These are phyloP conservation scores for Varroa destructor DNA, from an alignment of 1,140 invertebrate species.

Conservation along the genomic window DNA sequence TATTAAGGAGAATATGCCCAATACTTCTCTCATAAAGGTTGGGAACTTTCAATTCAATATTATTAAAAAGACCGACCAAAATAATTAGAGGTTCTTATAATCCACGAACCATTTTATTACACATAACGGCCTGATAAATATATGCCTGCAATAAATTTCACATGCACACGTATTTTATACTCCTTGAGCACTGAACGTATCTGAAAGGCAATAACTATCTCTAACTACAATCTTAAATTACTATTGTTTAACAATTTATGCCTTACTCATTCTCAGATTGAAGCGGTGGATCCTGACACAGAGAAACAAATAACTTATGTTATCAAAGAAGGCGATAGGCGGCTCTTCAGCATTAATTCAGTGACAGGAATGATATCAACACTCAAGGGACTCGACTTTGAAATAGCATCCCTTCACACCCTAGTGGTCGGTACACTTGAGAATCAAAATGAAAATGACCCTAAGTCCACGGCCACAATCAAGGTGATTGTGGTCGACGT, in stretches of 20 bases:
- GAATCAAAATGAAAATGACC: slow-evolving; percentile 51
- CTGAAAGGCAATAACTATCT: not conserved
- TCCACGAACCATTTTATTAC: slow-evolving; percentile 4
- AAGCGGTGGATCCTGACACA: slow-evolving; percentile 36
- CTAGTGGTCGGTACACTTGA: slow-evolving; percentile 65
- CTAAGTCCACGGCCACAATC: slow-evolving; percentile 59
- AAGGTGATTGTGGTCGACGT: slow-evolving; percentile 55
- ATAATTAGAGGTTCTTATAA: not conserved
- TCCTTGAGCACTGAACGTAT: slow-evolving; percentile 31
- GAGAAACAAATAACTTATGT: slow-evolving; percentile 57
- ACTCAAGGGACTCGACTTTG: slow-evolving; percentile 59
- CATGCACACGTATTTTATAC: slow-evolving; percentile 33
- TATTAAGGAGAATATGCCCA: slow-evolving; percentile 66
- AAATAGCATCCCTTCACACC: slow-evolving; percentile 56
- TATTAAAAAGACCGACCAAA: not conserved
- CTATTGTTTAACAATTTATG: not conserved
- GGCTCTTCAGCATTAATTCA: slow-evolving; percentile 65
- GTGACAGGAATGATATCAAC: slow-evolving; percentile 63
- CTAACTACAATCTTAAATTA: no score
- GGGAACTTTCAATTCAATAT: slow-evolving; percentile 33
- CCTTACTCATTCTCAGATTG: slow-evolving; percentile 44
- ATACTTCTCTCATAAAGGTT: slow-evolving; percentile 58
- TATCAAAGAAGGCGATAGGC: slow-evolving; percentile 61
- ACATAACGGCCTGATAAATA: no score
- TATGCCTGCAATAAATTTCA: not conserved